phyloP scores from a whole-genome alignment of 37 sponge, comb jelly and placozoan genomes.

The Crambe crambe region DNA sequence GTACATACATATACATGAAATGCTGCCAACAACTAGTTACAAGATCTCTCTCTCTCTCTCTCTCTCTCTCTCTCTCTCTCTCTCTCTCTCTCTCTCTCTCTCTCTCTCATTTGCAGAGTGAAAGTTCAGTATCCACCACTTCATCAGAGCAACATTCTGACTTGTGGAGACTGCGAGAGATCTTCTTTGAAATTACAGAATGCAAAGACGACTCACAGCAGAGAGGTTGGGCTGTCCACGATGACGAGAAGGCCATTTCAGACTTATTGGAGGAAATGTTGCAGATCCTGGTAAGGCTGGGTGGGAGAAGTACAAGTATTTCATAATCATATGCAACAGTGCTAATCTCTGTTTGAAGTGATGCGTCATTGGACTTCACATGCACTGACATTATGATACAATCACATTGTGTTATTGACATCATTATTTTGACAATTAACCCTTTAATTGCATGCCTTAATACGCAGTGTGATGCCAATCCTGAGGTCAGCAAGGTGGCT shows the following conservation, averaged over 20 bases:
- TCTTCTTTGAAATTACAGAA: constrained; percentile 70
- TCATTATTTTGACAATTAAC: too few species aligned
- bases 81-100: too few species aligned
- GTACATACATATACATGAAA: too few species aligned
- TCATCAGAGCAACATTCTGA: constrained; percentile 43
- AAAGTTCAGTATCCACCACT: constrained; percentile 4
- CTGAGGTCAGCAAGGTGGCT: constrained; percentile 44
- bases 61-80: too few species aligned
- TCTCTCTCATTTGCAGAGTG: not conserved
- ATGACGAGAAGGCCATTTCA: constrained; percentile 61
- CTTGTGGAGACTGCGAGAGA: constrained; percentile 45
- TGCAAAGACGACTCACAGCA: constrained; percentile 80
- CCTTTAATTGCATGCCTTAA: too few species aligned
- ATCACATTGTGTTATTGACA: too few species aligned
- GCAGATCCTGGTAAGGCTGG: constrained; percentile 56
- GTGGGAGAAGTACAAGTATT: not conserved
- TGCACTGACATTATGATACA: too few species aligned
- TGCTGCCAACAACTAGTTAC: too few species aligned
- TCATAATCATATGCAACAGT: too few species aligned
- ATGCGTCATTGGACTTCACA: too few species aligned
- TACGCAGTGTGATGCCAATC: constrained; percentile 83
- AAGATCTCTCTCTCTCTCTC: too few species aligned
- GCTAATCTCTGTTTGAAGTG: too few species aligned
- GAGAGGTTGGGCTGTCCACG: constrained; percentile 83
- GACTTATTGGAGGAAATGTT: constrained; percentile 74